Evolutionary conservation across 2,797 vertebrate genomes (phyloP).

Genomic region (Loris lydekkerianus): DNA sequence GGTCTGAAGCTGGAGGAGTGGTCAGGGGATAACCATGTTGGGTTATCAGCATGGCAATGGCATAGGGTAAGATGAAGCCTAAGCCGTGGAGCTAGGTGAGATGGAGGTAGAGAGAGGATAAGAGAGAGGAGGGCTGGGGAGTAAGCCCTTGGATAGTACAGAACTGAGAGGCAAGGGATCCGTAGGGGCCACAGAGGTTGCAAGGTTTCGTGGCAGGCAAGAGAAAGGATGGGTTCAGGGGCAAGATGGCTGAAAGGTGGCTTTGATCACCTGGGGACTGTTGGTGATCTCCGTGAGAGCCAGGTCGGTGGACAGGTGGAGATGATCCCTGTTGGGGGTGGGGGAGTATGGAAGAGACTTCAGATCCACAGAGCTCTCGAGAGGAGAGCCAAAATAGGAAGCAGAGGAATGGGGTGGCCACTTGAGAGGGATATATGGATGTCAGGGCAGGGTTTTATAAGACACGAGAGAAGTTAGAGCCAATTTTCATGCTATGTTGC

Average conservation of each 20-base stretch:
- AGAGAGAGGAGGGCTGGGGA: neutral
- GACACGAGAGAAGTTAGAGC: neutral
- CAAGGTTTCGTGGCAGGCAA: neutral
- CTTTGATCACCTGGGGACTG: neutral
- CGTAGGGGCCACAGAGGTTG: neutral
- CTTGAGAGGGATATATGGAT: neutral
- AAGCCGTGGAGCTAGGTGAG: neutral
- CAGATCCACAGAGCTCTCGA: neutral
- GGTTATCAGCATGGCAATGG: rapidly evolving
- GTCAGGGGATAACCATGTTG: rapidly evolving
- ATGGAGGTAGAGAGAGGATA: neutral
- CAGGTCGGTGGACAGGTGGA: neutral
- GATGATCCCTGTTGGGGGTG: neutral
- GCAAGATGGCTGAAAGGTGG: neutral
- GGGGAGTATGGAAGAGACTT: neutral
- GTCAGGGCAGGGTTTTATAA: neutral
- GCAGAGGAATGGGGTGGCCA: neutral
- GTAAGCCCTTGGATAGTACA: rapidly evolving
- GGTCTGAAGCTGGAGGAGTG: neutral
- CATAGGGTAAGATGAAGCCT: neutral
- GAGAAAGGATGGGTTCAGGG: neutral
- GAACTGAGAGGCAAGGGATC: neutral
- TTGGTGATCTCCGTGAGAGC: neutral
- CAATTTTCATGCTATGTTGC: neutral
- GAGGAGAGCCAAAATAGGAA: neutral